These are phyloP conservation scores for Mesembrinibis cayennensis DNA, from an alignment of 2,113 vertebrate genomes.

Conservation along the genomic window DNA sequence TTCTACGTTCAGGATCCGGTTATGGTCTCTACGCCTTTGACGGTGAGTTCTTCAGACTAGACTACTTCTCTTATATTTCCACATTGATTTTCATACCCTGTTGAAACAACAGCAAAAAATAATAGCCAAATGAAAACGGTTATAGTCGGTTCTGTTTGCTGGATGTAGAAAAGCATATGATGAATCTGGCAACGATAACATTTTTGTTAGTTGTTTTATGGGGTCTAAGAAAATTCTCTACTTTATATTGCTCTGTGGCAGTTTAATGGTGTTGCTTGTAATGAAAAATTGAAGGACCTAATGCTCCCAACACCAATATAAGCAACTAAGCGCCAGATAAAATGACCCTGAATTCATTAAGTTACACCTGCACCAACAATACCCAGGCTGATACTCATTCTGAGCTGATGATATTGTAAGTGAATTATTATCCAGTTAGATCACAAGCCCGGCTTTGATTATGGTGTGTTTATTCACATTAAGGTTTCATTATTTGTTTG, in stretches of 20 bases:
- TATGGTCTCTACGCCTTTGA: not conserved
- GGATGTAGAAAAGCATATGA: not conserved
- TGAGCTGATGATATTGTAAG: constrained; percentile 49
- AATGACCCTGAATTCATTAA: constrained; percentile 29
- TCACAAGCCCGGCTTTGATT: constrained; percentile 42
- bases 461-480: constrained; percentile 17
- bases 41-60: not conserved
- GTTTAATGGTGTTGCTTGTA: constrained; percentile 34
- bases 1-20: not conserved
- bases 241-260: constrained; percentile 38
- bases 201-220: not conserved
- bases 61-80: not conserved
- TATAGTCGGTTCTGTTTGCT: not conserved
- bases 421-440: constrained; percentile 41
- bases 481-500: constrained; percentile 51
- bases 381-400: constrained; percentile 54
- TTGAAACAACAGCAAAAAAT: not conserved
- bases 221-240: not conserved
- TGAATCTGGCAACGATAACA: not conserved
- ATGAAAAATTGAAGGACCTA: constrained; percentile 41
- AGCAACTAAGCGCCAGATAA: constrained; percentile 44
- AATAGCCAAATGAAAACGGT: not conserved
- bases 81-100: not conserved
- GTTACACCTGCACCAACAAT: constrained; percentile 72
- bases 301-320: constrained; percentile 24